Conservation (phyloP, 2,113 vertebrate genomes). For the Corynorhinus townsendii region DNA sequence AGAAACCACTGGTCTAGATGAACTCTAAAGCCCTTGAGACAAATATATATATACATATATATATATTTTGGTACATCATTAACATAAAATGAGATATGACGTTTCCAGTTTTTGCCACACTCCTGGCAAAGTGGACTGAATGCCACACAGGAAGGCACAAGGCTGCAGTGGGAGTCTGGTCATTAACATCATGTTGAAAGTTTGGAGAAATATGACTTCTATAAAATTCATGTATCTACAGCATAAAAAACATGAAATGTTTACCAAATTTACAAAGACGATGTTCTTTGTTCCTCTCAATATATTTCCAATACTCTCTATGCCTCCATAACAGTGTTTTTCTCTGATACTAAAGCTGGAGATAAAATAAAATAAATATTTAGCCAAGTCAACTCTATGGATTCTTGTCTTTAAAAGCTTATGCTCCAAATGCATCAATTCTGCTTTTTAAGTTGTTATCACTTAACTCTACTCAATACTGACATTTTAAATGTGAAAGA, state of each 20-base stretch:
- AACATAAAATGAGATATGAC: not conserved
- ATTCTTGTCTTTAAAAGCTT: not conserved
- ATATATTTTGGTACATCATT: too few species aligned
- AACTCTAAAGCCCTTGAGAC: not conserved
- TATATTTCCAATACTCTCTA: not conserved
- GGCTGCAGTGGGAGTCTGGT: not conserved
- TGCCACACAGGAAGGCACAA: too few species aligned
- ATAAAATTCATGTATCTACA: not conserved
- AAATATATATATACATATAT: not conserved
- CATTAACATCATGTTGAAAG: not conserved
- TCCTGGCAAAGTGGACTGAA: not conserved
- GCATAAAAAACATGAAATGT: not conserved
- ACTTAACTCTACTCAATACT: not conserved
- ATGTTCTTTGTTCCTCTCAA: not conserved
- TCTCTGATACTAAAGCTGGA: not conserved
- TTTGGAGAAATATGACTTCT: not conserved
- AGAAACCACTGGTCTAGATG: not conserved
- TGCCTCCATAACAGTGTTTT: not conserved
- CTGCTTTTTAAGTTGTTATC: not conserved
- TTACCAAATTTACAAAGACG: not conserved
- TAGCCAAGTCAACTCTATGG: not conserved
- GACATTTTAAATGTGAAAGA: not conserved
- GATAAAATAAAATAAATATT: not conserved
- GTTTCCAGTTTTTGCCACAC: not conserved
- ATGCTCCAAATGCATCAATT: not conserved